phyloP scores from a whole-genome alignment of 2,888 invertebrate species.

The Malthinus seriepunctatus region DNA sequence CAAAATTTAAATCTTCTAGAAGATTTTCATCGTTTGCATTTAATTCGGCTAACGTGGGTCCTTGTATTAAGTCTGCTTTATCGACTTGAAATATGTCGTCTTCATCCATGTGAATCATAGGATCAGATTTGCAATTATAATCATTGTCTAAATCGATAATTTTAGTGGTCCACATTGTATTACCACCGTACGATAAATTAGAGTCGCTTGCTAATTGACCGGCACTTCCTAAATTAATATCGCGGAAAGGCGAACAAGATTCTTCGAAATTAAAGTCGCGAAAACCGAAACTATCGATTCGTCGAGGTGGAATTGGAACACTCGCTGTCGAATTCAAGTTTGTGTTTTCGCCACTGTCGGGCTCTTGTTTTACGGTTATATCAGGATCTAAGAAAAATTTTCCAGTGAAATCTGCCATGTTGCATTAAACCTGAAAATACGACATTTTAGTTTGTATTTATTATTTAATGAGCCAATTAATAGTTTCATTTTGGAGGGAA shows the following conservation, averaged over 20 bases:
- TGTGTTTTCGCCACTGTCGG: constrained; percentile 52
- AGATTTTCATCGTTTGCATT: constrained; percentile 85
- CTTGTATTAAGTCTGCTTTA: constrained; percentile 80
- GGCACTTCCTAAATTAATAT: constrained; percentile 46
- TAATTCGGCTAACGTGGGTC: constrained; percentile 82
- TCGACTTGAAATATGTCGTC: constrained; percentile 90
- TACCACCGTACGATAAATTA: constrained; percentile 14
- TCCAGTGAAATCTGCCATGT: constrained; percentile 66
- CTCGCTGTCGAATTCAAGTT: constrained; percentile 59
- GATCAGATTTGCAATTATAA: constrained; percentile 57
- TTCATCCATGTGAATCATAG: constrained; percentile 77
- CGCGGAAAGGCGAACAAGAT: constrained; percentile 60
- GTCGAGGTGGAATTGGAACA: constrained; percentile 64
- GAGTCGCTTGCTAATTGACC: constrained; percentile 50
- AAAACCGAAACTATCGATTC: constrained; percentile 53
- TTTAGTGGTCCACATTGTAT: constrained; percentile 54
- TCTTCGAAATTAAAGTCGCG: constrained; percentile 63
- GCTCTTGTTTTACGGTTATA: constrained; percentile 67
- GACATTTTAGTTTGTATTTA: no score
- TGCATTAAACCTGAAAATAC: constrained; percentile 4
- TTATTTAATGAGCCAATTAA: background rate
- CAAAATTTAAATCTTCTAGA: constrained; percentile 83
- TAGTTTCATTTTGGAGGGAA: background rate
- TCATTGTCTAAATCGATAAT: constrained; percentile 37
- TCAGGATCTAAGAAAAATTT: constrained; percentile 67